Conservation (phyloP, 2,113 vertebrate genomes). For the Calidris pygmaea region DNA sequence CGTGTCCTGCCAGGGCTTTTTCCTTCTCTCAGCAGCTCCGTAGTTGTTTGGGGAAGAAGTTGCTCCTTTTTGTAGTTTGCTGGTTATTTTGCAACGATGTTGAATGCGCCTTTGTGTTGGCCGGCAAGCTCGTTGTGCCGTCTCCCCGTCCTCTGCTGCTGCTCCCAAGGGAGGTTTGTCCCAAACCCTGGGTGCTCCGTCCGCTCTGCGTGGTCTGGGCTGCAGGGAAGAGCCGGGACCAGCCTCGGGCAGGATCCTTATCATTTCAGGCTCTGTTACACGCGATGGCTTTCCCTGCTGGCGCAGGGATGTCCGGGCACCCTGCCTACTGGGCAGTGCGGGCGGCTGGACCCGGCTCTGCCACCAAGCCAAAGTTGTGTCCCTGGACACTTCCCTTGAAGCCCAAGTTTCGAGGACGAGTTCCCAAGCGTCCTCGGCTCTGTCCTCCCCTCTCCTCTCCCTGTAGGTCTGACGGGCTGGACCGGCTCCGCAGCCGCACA, state of each 20-base stretch:
- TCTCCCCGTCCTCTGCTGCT: not conserved
- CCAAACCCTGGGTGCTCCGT: not conserved
- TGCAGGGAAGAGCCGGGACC: not conserved
- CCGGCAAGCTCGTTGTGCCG: fast-evolving
- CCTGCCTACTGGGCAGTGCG: not conserved
- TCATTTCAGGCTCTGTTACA: not conserved
- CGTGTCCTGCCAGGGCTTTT: not conserved
- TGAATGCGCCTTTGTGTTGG: not conserved
- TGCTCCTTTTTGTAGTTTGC: not conserved
- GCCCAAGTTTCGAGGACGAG: fast-evolving
- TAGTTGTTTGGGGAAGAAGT: not conserved
- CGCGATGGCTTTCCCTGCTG: not conserved
- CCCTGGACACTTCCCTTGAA: not conserved
- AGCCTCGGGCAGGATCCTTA: not conserved
- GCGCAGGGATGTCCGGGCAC: not conserved
- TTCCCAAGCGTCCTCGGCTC: not conserved
- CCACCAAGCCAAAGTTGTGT: not conserved
- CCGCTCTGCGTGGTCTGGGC: not conserved
- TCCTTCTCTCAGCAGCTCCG: not conserved
- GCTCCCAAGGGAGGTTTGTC: fast-evolving
- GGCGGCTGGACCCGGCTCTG: not conserved
- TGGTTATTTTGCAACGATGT: not conserved
- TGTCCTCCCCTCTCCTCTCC: not conserved
- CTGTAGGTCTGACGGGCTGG: conserved; percentile 37
- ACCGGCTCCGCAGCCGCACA: conserved; percentile 10